These are phyloP conservation scores for Ispidina lecontei DNA, from an alignment of 2,797 vertebrate genomes.

Conservation along the genomic window DNA sequence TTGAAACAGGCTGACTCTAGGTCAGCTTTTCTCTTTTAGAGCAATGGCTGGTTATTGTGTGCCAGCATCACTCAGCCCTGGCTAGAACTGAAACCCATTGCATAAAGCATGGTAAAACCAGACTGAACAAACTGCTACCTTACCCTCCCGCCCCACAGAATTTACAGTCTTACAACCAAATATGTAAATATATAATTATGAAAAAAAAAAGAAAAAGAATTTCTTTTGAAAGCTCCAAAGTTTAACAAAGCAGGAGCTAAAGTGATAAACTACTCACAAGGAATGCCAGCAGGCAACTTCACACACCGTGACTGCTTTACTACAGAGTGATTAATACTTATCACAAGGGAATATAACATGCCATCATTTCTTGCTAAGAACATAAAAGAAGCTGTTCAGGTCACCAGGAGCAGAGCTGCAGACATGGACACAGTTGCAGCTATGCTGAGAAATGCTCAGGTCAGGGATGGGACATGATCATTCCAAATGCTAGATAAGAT, in stretches of 20 bases:
- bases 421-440: background rate
- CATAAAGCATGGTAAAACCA: background rate
- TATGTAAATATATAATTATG: slow-evolving; percentile 4
- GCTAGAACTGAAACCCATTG: background rate
- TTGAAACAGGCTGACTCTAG: background rate
- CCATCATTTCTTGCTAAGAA: slow-evolving; percentile 31
- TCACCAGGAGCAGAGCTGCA: slow-evolving; percentile 8
- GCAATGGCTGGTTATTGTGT: background rate
- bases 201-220: slow-evolving; percentile 19
- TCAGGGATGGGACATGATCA: background rate
- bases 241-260: slow-evolving; percentile 5
- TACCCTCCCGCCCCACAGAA: background rate
- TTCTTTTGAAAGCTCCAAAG: slow-evolving; percentile 8
- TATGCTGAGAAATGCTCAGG: background rate
- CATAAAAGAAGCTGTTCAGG: slow-evolving; percentile 35
- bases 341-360: slow-evolving; percentile 22
- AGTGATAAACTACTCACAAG: slow-evolving; percentile 43
- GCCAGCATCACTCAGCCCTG: background rate
- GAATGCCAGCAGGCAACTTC: slow-evolving; percentile 33
- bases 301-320: slow-evolving; percentile 9
- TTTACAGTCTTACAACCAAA: background rate
- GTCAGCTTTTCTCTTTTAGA: background rate
- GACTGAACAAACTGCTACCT: background rate
- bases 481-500: slow-evolving; percentile 16
- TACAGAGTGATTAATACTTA: slow-evolving; percentile 51